Conservation (phyloP, 2,113 vertebrate genomes). For the Hucho hucho region DNA sequence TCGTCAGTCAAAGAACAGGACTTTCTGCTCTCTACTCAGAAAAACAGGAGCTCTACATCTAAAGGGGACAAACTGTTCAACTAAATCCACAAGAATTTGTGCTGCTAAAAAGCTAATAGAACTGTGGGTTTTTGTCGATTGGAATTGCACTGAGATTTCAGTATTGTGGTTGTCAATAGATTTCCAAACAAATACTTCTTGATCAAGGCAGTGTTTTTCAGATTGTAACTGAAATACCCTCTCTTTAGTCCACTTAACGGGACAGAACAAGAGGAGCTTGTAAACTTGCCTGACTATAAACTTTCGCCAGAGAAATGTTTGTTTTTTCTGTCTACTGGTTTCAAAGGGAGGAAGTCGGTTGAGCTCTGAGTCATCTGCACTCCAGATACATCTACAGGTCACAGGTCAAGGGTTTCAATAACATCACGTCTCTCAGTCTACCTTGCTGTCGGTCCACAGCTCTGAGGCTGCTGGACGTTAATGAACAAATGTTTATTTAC, state of each 20-base stretch:
- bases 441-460: background rate
- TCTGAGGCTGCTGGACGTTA: background rate
- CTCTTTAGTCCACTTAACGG: background rate
- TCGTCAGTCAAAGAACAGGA: background rate
- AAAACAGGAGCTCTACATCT: background rate
- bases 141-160: background rate
- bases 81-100: background rate
- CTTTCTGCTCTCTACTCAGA: background rate
- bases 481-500: no score
- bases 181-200: background rate
- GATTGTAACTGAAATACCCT: background rate
- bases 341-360: slow-evolving; percentile 15
- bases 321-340: slow-evolving; percentile 9
- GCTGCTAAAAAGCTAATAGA: background rate
- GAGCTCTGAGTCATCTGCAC: slow-evolving; percentile 6
- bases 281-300: background rate
- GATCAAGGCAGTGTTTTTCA: background rate
- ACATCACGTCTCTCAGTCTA: background rate
- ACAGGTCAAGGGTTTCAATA: slow-evolving; percentile 25
- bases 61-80: background rate
- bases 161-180: background rate
- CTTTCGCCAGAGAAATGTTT: slow-evolving; percentile 6
- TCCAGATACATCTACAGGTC: slow-evolving; percentile 19
- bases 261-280: slow-evolving; percentile 1
- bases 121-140: background rate